These are phyloP conservation scores for Melanostigma gelatinosum DNA, from an alignment of 2,113 vertebrate species.

Conservation along the genomic window DNA sequence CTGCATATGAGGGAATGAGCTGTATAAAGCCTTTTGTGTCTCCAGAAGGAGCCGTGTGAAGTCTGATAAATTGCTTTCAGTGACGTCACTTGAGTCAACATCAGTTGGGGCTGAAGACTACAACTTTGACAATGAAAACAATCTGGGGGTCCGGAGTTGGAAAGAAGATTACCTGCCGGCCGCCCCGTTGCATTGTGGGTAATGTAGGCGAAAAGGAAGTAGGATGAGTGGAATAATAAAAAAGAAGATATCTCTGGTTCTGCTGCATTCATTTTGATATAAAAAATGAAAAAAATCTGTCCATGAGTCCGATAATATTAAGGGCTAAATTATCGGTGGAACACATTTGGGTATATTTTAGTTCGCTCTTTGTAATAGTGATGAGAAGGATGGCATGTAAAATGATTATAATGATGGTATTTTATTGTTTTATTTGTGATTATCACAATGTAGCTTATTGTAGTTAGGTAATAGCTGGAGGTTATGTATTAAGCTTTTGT, in stretches of 20 bases:
- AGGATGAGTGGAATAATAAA: neutral
- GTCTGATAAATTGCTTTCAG: neutral
- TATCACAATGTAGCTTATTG: neutral
- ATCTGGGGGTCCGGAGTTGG: neutral
- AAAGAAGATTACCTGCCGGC: neutral
- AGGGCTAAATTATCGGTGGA: neutral
- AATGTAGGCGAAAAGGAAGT: neutral
- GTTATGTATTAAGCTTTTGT: neutral
- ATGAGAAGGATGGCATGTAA: neutral
- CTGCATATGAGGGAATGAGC: too few species aligned
- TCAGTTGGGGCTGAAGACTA: neutral
- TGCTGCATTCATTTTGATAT: neutral
- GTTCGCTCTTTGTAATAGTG: neutral
- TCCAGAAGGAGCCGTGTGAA: neutral
- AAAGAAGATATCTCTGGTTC: neutral
- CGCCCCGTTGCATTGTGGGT: neutral
- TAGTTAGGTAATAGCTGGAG: neutral
- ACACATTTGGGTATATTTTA: neutral
- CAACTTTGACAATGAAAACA: neutral
- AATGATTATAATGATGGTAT: neutral
- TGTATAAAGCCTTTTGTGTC: neutral
- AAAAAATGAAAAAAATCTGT: neutral
- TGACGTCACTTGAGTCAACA: neutral
- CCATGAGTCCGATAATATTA: neutral
- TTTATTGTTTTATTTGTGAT: neutral